Conservation (phyloP, 2,888 invertebrate species). For the Cloeon dipterum region DNA sequence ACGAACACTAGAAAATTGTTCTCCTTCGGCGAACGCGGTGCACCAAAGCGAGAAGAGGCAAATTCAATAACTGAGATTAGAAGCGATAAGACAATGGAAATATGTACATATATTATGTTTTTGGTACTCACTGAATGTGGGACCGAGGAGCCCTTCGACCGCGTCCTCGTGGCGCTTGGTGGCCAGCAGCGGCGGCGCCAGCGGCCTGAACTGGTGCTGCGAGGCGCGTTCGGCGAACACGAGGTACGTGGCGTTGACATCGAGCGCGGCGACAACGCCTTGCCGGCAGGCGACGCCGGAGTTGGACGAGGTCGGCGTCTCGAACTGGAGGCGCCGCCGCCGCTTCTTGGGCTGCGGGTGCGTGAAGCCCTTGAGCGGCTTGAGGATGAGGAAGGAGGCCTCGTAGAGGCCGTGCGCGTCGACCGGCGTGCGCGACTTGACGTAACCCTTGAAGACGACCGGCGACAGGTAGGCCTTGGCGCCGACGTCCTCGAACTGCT, state of each 20-base stretch:
- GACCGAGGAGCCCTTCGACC: neutral
- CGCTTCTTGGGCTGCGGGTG: neutral
- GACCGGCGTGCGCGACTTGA: neutral
- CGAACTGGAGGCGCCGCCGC: neutral
- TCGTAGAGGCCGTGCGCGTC: neutral
- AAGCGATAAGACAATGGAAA: too few relatives aligned
- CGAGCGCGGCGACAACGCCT: neutral
- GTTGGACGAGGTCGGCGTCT: neutral
- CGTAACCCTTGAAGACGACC: neutral
- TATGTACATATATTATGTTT: too few relatives aligned
- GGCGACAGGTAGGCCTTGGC: neutral
- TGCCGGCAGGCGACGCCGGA: neutral
- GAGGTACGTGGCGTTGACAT: neutral
- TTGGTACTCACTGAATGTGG: neutral
- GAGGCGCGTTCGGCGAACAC: conserved; percentile 1
- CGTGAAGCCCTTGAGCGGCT: neutral
- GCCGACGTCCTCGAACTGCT: neutral
- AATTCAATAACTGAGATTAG: too few relatives aligned
- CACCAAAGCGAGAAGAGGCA: too few relatives aligned
- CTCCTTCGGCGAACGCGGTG: too few relatives aligned
- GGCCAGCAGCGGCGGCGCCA: neutral
- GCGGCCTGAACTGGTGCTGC: neutral
- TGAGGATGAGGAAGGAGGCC: neutral
- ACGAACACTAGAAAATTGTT: too few relatives aligned
- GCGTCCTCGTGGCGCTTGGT: neutral